These are phyloP conservation scores for Eupithecia dodoneata DNA, from an alignment of 2,888 invertebrate species.

Conservation along the genomic window DNA sequence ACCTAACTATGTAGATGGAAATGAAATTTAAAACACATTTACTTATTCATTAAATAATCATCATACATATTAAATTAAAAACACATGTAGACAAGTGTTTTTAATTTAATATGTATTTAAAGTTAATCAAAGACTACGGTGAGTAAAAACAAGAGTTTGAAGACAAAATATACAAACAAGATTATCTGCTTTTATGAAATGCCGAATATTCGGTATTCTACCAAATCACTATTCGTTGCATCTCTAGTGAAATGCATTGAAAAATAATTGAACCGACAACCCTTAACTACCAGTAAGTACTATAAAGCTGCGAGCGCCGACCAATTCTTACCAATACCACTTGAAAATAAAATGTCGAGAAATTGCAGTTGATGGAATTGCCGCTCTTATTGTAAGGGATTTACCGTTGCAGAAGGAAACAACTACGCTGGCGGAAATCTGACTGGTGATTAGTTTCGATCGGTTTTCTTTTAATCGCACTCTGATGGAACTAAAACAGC, in stretches of 20 bases:
- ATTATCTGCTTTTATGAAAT: too few species aligned
- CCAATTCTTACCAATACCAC: slow-evolving; percentile 24
- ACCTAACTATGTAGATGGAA: too few species aligned
- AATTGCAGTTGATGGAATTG: slow-evolving; percentile 9
- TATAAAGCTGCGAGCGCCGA: not conserved
- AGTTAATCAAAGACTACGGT: too few species aligned
- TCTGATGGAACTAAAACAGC: not conserved
- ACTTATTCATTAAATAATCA: too few species aligned
- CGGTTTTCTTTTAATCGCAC: not conserved
- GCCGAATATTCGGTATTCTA: too few species aligned
- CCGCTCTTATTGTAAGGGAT: not conserved
- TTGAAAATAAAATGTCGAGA: slow-evolving; percentile 25
- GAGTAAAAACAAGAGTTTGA: too few species aligned
- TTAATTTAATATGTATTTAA: too few species aligned
- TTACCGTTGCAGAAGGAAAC: not conserved
- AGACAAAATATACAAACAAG: too few species aligned
- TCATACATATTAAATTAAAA: too few species aligned
- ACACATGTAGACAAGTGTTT: too few species aligned
- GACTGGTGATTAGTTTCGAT: slow-evolving; percentile 4
- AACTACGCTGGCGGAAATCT: not conserved
- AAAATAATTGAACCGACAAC: not conserved
- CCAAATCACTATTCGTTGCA: too few species aligned
- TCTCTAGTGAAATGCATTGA: not conserved
- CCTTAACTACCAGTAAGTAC: not conserved
- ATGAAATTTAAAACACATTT: too few species aligned